A percentile compares a stretch with the other conserved stretches of the same genome.
phyloP scores from a whole-genome alignment of 1,140 invertebrate species.

The Latrodectus geometricus region DNA sequence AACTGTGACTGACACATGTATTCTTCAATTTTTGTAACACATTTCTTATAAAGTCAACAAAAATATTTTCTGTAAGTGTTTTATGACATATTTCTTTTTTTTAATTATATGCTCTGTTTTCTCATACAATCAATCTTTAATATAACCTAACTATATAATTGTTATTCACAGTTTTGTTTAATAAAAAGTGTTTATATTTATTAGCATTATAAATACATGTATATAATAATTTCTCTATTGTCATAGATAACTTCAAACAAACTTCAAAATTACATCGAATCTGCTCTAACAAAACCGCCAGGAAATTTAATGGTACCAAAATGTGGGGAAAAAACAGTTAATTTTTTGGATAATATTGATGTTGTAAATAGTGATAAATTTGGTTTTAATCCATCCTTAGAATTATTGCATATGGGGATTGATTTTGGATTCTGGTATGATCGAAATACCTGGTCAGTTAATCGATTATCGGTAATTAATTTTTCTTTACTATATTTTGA shows the following conservation, averaged over 20 bases:
- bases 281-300: slow-evolving; percentile 83
- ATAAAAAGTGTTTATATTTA: no score
- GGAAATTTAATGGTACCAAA: slow-evolving; percentile 83
- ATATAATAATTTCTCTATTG: slow-evolving; percentile 6
- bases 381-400: slow-evolving; percentile 86
- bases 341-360: slow-evolving; percentile 90
- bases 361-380: slow-evolving; percentile 89
- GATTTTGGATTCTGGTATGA: slow-evolving; percentile 91
- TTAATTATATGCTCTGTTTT: no score
- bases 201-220: not conserved
- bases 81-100: no score
- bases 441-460: slow-evolving; percentile 35
- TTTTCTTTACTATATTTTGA: slow-evolving; percentile 2
- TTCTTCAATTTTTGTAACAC: no score
- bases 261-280: slow-evolving; percentile 80
- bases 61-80: no score
- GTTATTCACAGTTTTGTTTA: no score
- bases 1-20: no score
- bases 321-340: slow-evolving; percentile 81
- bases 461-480: slow-evolving; percentile 12
- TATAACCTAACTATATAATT: no score
- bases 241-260: slow-evolving; percentile 80
- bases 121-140: no score
- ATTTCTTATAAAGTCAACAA: no score
- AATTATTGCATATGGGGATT: slow-evolving; percentile 85